Conservation (phyloP, 2,888 invertebrate genomes). For the Gisinianus flammeolus region DNA sequence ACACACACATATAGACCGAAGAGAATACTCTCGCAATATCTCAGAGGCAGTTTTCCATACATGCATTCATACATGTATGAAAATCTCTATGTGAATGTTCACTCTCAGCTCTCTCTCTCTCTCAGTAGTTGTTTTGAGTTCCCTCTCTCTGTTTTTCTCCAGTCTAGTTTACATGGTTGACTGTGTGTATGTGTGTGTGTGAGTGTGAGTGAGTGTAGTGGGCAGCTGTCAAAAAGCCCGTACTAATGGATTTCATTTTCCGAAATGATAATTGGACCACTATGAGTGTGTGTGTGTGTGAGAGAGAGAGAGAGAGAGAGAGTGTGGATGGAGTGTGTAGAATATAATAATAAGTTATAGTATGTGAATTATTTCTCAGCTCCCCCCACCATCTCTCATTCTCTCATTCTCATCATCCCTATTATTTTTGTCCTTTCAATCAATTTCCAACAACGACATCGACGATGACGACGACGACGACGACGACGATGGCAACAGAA, state of each 20-base stretch:
- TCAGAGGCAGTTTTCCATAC: too few species aligned
- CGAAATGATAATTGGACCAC: slow-evolving; percentile 48
- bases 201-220: slow-evolving; percentile 41
- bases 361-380: slow-evolving; percentile 43
- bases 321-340: background rate
- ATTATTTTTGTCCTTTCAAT: slow-evolving; percentile 44
- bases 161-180: background rate
- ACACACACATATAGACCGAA: background rate
- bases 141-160: background rate
- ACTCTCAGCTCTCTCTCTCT: too few species aligned
- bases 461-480: too few species aligned
- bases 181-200: background rate
- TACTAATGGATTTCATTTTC: slow-evolving; percentile 49
- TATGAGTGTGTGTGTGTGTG: slow-evolving; percentile 17
- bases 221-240: slow-evolving; percentile 51
- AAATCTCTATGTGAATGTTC: too few species aligned
- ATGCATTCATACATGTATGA: too few species aligned
- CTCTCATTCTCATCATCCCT: slow-evolving; percentile 28
- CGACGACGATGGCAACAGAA: too few species aligned
- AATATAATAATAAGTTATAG: background rate
- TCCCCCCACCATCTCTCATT: slow-evolving; percentile 37
- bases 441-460: slow-evolving; percentile 32
- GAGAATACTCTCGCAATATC: too few species aligned
- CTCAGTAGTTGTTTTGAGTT: too few species aligned
- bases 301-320: background rate